Conservation (phyloP, 2,113 vertebrate genomes). For the Charina bottae region DNA sequence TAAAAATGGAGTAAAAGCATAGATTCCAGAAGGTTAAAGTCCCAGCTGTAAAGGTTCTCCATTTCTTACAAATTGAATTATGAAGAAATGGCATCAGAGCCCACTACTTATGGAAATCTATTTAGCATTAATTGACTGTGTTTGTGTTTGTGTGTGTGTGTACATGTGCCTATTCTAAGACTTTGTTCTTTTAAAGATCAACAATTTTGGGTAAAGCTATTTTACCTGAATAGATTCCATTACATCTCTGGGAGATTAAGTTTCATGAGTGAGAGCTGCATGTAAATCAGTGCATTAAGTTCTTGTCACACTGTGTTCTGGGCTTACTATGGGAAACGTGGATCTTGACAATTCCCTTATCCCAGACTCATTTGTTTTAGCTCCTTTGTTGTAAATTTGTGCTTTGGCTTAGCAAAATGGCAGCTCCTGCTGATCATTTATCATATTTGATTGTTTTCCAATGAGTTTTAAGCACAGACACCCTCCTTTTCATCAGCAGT, state of each 20-base stretch:
- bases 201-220: background rate
- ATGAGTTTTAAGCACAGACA: conserved; percentile 65
- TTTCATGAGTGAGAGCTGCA: background rate
- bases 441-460: conserved; percentile 72
- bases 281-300: background rate
- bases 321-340: background rate
- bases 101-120: background rate
- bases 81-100: background rate
- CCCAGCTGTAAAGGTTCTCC: background rate
- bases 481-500: conserved; percentile 62
- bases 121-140: background rate
- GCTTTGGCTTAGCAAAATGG: conserved; percentile 63
- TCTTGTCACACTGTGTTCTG: background rate
- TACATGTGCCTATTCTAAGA: background rate
- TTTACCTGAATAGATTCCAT: background rate
- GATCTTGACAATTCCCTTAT: background rate
- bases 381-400: conserved; percentile 59
- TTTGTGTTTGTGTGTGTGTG: background rate
- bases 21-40: background rate
- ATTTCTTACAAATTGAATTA: background rate
- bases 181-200: background rate
- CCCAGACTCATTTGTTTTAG: conserved; percentile 55
- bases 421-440: conserved; percentile 68
- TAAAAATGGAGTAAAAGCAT: background rate
- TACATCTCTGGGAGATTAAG: background rate